Base-by-base conservation (phyloP, 1,140 invertebrate genomes). In the Pogonomyrmex barbatus region DNA sequence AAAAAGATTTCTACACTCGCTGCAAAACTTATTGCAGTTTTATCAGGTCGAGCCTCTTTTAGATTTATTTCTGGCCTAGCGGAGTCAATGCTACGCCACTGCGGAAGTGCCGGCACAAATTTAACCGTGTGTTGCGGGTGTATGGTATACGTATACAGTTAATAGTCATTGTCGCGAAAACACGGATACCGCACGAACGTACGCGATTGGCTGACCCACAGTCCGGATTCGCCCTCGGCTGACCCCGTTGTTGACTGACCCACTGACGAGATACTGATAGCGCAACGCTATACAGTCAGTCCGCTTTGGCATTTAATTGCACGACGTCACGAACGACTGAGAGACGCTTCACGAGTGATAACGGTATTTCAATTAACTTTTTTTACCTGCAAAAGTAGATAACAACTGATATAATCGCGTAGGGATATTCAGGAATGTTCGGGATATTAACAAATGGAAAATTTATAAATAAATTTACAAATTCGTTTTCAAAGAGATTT, bases 221-320 rank as follows among this genome's bases (percentile, higher is more conserved):
- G 85, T 92, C 91, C 90, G 82, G 76, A 91, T 89, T 94, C 91
- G 93, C 93, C 92, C 91, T 92, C 91, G 89, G 84, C 86, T 93
- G 93, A 93, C 93, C 93, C 87, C 92, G 86, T 93, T 93, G 91
- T 91, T 91, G 91, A 92, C 92, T 94, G 93, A 93, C 93, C 93
- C 92, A 94, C 92, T 94, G 90, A 87, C 88, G 91, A 52, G 78
- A 85, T 87, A 87, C 86, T 78, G 89, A 89, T 82, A 91, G 88
- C 78, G 85, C 85, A 65, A 90, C 62, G 83, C 73, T 79, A 73
- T 9, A 76, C 47, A 70, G 36, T 78, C 56, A 68, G 62, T 73
- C 54, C 52, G 39, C 63, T 75, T 88, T 30, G 86, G 52, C 65
- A 65, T 77, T 77, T 81, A 82, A 71, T 86, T 82, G 65, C 63